These are phyloP conservation scores for Propithecus coquereli DNA, from an alignment of 2,113 vertebrate species.

Conservation along the genomic window DNA sequence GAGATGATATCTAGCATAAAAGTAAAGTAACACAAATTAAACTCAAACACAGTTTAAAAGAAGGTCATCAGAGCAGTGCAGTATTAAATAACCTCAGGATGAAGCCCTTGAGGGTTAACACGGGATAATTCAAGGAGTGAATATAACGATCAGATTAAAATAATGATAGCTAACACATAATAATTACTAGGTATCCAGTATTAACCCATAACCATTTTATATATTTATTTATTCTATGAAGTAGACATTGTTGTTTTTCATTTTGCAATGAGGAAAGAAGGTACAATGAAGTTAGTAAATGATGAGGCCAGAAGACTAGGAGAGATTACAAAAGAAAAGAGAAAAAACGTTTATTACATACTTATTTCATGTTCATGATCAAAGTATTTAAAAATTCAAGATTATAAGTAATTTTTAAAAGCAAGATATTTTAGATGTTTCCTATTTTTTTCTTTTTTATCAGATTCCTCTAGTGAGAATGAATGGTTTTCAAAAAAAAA, in stretches of 20 bases:
- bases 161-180: neutral
- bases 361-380: neutral
- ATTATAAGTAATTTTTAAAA: conserved; percentile 12
- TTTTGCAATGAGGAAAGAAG: neutral
- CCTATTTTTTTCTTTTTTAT: neutral
- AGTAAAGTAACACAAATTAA: neutral
- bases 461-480: neutral
- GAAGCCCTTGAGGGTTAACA: neutral
- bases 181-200: neutral
- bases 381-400: neutral
- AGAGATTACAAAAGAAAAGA: neutral
- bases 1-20: neutral
- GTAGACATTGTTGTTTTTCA: neutral
- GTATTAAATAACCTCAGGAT: neutral
- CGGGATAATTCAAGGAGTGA: neutral
- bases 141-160: neutral
- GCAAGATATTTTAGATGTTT: neutral
- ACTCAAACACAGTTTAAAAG: neutral
- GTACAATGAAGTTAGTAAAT: neutral
- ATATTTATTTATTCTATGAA: neutral
- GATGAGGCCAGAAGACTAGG: neutral
- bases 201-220: neutral
- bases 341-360: neutral
- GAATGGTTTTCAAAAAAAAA: neutral
- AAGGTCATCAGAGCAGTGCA: neutral